Evolutionary conservation across 1,140 invertebrate genomes (phyloP), one percentile per base, ranked within the genome.

Genomic region (Arctopsyche grandis): DNA sequence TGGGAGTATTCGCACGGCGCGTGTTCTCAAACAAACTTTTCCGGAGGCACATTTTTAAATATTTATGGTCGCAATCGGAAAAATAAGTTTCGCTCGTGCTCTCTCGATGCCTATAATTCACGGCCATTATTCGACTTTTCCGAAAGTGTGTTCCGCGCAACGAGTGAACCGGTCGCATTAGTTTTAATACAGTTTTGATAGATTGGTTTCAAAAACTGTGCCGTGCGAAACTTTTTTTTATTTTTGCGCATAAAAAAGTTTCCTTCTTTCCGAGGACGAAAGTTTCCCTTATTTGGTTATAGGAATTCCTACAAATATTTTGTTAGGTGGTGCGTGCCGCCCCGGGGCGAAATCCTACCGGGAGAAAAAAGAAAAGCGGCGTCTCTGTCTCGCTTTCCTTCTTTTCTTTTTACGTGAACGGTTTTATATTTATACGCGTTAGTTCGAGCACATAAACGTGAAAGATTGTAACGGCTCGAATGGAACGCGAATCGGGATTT

Each of bases 181-280:
- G 81, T 82, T 82, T 80, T 80, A 76, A 82, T 80, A 80, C 81
- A 82, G 76, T 80, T 82, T 80, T 82, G 81, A 82, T 82, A 80
- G 81, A 82, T 82, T 79, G 79, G 69, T 79, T 75, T 69, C 26
- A n/a, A 79, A 78, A 22, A 38, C 29, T 71, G 69, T 60, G 52
- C 52, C 60, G 46, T 24, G 70, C 46, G 44, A 52, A 10, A 66
- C 19, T 21, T 66, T 19, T 22, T 19, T 29, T 10, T 24, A 21
- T 75, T 73, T 66, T 66, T 24, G 22, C 19, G 58, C 58, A 60
- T 52, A 52, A 52, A 52, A 52, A 52, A 52, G 10, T 3, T 52
- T 52, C 12, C 58, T 38, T 7, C 29, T 7, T 38, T 38, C 29
- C 29, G 14, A 24, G 4, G 21, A 10, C 78, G 75, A 46, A 75